These are phyloP conservation scores for Cynopterus brachyotis DNA, from an alignment of 2,113 vertebrate genomes.

Conservation along the genomic window DNA sequence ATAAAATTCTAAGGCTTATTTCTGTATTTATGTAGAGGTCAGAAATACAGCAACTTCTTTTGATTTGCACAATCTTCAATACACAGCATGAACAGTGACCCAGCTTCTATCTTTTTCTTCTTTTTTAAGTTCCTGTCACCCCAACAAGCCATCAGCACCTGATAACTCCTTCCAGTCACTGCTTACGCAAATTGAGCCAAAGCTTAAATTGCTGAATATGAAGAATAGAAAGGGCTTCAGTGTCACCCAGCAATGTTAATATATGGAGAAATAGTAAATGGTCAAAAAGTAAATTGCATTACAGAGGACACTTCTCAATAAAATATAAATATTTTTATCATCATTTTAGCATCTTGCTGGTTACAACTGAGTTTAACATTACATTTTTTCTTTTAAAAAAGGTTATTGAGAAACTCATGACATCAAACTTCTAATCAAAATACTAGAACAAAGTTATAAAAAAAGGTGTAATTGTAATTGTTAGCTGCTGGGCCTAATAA, in stretches of 20 bases:
- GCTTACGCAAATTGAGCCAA: constrained; percentile 43
- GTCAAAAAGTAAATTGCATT: constrained; percentile 75
- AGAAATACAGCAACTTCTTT: constrained; percentile 58
- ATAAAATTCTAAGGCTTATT: constrained; percentile 45
- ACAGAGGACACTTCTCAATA: constrained; percentile 62
- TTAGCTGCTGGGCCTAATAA: not conserved
- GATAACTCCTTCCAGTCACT: constrained; percentile 63
- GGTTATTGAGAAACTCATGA: not conserved
- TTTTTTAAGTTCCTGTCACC: not conserved
- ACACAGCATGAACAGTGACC: constrained; percentile 49
- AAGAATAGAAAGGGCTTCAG: constrained; percentile 70
- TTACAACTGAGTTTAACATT: not conserved
- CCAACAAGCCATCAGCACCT: not conserved
- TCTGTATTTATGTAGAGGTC: constrained; percentile 51
- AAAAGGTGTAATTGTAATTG: not conserved
- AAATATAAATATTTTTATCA: constrained; percentile 53
- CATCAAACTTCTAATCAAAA: not conserved
- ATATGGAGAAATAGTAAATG: constrained; percentile 75
- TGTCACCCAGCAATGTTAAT: constrained; percentile 76
- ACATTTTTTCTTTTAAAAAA: not conserved
- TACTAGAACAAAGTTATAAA: not conserved
- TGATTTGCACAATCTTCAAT: constrained; percentile 71
- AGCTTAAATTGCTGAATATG: constrained; percentile 70
- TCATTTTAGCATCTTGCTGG: constrained; percentile 39
- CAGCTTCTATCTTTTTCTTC: not conserved